Evolutionary conservation across 2,797 vertebrate species (phyloP).

Genomic region (Emydoidea blandingii): DNA sequence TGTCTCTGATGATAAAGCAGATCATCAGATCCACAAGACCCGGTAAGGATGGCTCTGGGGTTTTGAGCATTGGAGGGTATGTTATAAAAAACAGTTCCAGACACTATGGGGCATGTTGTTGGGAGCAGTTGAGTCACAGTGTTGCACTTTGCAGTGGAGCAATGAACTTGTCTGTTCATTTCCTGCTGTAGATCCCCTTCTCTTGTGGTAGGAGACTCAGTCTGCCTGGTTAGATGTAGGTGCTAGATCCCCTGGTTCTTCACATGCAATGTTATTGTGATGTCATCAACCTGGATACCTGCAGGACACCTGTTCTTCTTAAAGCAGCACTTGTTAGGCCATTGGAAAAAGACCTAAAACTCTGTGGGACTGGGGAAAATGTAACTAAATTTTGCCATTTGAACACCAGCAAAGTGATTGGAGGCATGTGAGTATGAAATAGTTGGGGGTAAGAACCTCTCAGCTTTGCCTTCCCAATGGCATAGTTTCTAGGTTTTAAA

Average conservation of each 20-base stretch:
- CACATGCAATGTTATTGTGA: background rate
- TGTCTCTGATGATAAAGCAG: conserved; percentile 93
- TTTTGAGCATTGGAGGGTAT: background rate
- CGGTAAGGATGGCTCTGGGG: conserved; percentile 76
- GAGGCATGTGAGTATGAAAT: background rate
- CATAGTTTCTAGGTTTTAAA: background rate
- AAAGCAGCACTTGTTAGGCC: background rate
- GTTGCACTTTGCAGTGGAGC: background rate
- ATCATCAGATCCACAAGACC: conserved; percentile 86
- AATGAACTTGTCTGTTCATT: background rate
- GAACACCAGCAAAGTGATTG: rapidly evolving
- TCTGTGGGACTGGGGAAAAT: background rate
- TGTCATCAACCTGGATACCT: background rate
- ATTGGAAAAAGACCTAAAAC: background rate
- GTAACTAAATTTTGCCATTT: background rate
- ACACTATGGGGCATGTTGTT: rapidly evolving
- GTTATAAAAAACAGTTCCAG: background rate
- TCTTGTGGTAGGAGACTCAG: background rate
- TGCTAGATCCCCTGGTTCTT: background rate
- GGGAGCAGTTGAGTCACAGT: background rate
- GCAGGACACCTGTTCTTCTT: background rate
- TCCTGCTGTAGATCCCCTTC: rapidly evolving
- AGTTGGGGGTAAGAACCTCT: background rate
- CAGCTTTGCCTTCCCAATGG: background rate
- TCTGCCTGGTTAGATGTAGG: background rate